Base-by-base conservation (phyloP, 2,797 vertebrate species). In the Acropternis orthonyx region DNA sequence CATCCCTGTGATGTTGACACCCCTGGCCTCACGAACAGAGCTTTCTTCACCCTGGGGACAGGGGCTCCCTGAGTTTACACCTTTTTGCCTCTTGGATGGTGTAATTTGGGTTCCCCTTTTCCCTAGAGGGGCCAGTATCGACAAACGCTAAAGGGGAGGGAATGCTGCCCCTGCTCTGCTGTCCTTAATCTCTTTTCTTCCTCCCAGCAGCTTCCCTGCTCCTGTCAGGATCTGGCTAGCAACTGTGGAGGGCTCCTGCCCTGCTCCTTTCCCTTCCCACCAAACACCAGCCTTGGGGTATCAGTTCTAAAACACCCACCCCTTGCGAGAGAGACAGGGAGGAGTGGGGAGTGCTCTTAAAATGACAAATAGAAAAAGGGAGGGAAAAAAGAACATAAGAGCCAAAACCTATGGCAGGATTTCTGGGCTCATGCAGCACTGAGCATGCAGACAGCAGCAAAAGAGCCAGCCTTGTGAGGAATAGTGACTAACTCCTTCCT, bases 401-500 rank as follows among this genome's bases (percentile, higher is more conserved):
- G 32, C 81, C 17, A 66, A 78, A 84, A 67, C 37, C 74, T 10
- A 28, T 28, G 66, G 74, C 52, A 44, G 1, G 8, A 55, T 79
- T 77, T 66, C 83, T 26, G 24, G 69, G 62, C 71, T 88, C 48
- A 24, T 22, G 80, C 68, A 75, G 85, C 78, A 44, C 22, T 1
- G 9, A 75, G 80, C 81, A 87, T 7, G 14, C 49, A 91, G 74
- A 9, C 12, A 63, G 6, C 82, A 81, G 88, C 46, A 36, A 39
- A 58, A 34, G 74, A 80, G 54, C 8, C 44, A n/a, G 58, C 24
- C 4, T 85, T 82, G 75, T 59, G 49, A 69, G 83, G 84, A 88
- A 88, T 39, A 54, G 36, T 17, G 6, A 63, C 88, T 87, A 85
- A 92, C 86, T 12, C 92, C 67, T 92, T 91, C 83, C 80, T 74